A percentile compares a stretch with the other conserved stretches of the same genome.
phyloP scores from a whole-genome alignment of 2,113 vertebrate genomes.

The Epinephelus lanceolatus region DNA sequence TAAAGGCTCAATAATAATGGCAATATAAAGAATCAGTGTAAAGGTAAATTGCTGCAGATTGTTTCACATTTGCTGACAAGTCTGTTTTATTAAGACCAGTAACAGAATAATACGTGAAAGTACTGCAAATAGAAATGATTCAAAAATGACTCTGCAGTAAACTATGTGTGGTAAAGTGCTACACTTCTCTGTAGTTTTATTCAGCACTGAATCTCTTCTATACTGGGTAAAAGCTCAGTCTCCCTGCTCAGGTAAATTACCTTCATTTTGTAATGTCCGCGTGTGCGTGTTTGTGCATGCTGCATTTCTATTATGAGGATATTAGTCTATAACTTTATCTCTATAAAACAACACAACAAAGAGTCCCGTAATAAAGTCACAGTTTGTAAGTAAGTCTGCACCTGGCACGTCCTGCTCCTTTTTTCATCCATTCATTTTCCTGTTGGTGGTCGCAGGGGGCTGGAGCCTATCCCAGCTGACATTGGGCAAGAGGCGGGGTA shows the following conservation, averaged over 20 bases:
- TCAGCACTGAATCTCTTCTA: neutral
- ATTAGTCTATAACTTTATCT: neutral
- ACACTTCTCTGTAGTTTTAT: neutral
- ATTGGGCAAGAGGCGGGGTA: no score
- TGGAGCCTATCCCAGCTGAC: no score
- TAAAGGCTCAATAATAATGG: neutral
- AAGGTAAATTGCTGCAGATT: slow-evolving; percentile 3
- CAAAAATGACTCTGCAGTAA: neutral
- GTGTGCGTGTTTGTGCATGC: no score
- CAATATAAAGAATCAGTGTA: neutral
- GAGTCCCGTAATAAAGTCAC: neutral
- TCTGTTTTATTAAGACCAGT: neutral
- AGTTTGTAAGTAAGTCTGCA: neutral
- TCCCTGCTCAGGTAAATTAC: no score
- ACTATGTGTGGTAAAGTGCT: neutral
- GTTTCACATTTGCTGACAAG: slow-evolving; percentile 1
- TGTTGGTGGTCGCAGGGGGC: no score
- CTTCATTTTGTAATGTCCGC: neutral
- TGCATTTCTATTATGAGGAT: neutral
- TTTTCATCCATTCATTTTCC: no score
- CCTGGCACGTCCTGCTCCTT: neutral
- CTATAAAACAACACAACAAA: neutral
- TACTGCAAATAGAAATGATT: neutral
- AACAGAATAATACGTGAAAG: neutral
- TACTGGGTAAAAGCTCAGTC: no score